These are phyloP conservation scores for Macrochelys suwanniensis DNA, from an alignment of 2,797 vertebrate species.

Conservation along the genomic window DNA sequence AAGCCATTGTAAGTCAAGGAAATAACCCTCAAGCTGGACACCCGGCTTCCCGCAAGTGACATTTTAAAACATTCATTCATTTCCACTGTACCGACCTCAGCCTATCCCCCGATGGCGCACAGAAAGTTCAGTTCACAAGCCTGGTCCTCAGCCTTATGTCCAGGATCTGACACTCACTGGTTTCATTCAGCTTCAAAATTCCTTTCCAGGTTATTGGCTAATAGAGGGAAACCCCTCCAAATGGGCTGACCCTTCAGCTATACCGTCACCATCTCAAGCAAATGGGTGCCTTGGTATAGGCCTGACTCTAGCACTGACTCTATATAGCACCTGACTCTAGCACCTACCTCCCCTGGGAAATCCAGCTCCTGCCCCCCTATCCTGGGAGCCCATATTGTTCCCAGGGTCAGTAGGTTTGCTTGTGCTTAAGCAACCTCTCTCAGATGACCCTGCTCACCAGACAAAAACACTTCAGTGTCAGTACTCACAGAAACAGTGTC, in stretches of 20 bases:
- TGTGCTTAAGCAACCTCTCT: not conserved
- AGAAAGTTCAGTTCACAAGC: not conserved
- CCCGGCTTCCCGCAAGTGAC: rapidly evolving
- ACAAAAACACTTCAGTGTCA: not conserved
- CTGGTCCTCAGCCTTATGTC: not conserved
- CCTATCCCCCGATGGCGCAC: not conserved
- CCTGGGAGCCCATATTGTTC: rapidly evolving
- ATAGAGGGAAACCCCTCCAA: not conserved
- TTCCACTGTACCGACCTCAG: rapidly evolving
- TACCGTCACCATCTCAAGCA: not conserved
- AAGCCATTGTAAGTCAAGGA: not conserved
- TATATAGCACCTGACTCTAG: not conserved
- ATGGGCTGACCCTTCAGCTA: not conserved
- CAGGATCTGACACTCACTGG: rapidly evolving
- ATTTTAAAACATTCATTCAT: not conserved
- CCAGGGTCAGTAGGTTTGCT: not conserved
- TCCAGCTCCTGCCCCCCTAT: not conserved
- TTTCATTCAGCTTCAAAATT: rapidly evolving
- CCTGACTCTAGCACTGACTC: not conserved
- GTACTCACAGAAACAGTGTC: rapidly evolving
- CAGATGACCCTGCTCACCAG: not conserved
- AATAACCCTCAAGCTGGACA: not conserved
- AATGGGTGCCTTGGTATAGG: not conserved
- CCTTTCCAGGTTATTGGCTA: not conserved
- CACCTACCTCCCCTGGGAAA: rapidly evolving